These are phyloP conservation scores for Dreissena rostriformis DNA, from an alignment of 1,140 invertebrate genomes.

Conservation along the genomic window DNA sequence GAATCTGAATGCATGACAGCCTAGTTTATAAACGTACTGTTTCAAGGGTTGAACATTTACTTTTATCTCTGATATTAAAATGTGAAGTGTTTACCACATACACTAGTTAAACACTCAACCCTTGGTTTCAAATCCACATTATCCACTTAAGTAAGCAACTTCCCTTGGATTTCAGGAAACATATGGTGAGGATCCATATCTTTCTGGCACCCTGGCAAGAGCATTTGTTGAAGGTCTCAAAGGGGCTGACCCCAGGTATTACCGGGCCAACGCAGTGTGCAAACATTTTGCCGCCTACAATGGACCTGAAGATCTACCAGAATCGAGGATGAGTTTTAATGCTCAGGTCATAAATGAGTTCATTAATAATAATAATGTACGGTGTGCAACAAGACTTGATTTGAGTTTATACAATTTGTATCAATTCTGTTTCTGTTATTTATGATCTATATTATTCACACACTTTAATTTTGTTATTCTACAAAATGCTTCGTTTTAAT, in stretches of 20 bases:
- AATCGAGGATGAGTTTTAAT: conserved; percentile 75
- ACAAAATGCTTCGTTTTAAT: too few species aligned
- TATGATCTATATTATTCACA: neutral
- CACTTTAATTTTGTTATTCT: too few species aligned
- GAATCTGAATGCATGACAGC: too few species aligned
- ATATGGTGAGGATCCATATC: conserved; percentile 80
- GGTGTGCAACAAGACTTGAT: neutral
- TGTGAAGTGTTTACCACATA: too few species aligned
- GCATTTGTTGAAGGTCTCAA: conserved; percentile 76
- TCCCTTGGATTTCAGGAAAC: conserved; percentile 73
- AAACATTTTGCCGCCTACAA: conserved; percentile 79
- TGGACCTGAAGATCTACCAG: conserved; percentile 78
- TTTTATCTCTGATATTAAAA: too few species aligned
- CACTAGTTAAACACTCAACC: too few species aligned
- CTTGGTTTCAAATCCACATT: too few species aligned
- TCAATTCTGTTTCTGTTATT: neutral
- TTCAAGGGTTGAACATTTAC: too few species aligned
- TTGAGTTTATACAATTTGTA: neutral
- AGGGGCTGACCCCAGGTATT: conserved; percentile 72
- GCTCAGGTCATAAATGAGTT: conserved; percentile 65
- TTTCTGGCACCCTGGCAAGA: conserved; percentile 69
- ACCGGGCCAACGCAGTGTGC: conserved; percentile 75
- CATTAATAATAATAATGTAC: neutral
- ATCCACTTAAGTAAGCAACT: too few species aligned
- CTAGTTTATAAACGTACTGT: too few species aligned